Evolutionary conservation across 2,888 invertebrate genomes (phyloP).

Genomic region (Leptogaster cylindrica): DNA sequence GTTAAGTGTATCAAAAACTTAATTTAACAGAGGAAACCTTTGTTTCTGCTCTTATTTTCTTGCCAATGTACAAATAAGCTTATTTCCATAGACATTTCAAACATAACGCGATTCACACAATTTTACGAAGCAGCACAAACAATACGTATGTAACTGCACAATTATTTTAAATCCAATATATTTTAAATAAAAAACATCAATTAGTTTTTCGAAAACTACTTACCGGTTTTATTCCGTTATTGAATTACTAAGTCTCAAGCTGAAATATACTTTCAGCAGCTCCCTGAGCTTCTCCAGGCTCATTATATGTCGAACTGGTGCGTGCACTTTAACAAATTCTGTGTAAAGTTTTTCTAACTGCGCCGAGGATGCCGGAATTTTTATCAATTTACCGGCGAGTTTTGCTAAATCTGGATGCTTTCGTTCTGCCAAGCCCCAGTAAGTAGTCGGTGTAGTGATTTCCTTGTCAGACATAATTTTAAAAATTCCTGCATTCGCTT

Average conservation of each 20-base stretch:
- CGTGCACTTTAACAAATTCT: conserved; percentile 31
- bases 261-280: conserved; percentile 3
- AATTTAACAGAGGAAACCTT: too few relatives aligned
- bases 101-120: too few relatives aligned
- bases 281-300: conserved; percentile 3
- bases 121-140: too few relatives aligned
- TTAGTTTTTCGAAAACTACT: too few relatives aligned
- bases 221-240: neutral
- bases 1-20: too few relatives aligned
- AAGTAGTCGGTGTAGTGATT: conserved; percentile 41
- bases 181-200: too few relatives aligned
- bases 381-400: conserved; percentile 44
- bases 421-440: conserved; percentile 45
- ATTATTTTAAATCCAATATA: too few relatives aligned
- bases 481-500: conserved; percentile 28
- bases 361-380: conserved; percentile 45
- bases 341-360: conserved; percentile 45
- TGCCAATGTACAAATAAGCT: too few relatives aligned
- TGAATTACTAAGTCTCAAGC: neutral
- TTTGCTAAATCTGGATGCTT: conserved; percentile 39
- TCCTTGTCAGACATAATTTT: conserved; percentile 34
- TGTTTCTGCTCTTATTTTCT: too few relatives aligned
- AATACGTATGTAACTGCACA: too few relatives aligned
- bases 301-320: neutral
- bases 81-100: too few relatives aligned